Evolutionary conservation across 2,888 invertebrate species (phyloP).

Genomic region (Ormyrus nitidulus): DNA sequence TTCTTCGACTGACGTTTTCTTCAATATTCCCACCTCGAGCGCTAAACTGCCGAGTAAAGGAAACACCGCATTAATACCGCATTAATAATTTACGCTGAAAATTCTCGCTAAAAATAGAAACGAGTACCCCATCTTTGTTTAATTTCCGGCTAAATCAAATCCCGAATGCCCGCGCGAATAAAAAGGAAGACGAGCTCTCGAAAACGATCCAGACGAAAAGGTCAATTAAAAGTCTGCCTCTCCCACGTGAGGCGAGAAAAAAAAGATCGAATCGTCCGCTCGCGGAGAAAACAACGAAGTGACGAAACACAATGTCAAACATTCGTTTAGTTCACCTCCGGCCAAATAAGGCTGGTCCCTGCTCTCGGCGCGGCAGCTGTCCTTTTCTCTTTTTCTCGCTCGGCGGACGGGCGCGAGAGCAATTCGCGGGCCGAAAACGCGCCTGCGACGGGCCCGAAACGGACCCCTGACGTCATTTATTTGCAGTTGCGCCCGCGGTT

Average conservation of each 20-base stretch:
- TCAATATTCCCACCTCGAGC: no score
- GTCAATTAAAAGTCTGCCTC: constrained; percentile 6
- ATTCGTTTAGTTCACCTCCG: constrained; percentile 20
- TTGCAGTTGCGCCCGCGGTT: background rate
- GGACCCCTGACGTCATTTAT: constrained; percentile 22
- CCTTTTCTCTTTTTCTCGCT: background rate
- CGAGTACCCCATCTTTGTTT: no score
- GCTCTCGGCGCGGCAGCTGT: background rate
- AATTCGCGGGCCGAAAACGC: no score
- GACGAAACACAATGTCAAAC: constrained; percentile 38
- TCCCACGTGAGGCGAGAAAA: constrained; percentile 8
- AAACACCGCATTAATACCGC: no score
- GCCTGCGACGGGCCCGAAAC: background rate
- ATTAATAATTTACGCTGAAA: no score
- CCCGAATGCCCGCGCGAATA: no score
- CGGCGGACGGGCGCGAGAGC: background rate
- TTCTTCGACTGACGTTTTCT: no score
- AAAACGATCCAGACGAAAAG: background rate
- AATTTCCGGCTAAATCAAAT: no score
- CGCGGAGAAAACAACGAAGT: background rate
- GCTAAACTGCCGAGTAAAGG: no score
- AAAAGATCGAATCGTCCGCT: constrained; percentile 23
- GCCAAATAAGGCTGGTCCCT: constrained; percentile 34
- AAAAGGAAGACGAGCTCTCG: no score
- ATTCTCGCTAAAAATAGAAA: no score